Conservation (phyloP, 2,888 invertebrate species). For the Lepidonotus clava region DNA sequence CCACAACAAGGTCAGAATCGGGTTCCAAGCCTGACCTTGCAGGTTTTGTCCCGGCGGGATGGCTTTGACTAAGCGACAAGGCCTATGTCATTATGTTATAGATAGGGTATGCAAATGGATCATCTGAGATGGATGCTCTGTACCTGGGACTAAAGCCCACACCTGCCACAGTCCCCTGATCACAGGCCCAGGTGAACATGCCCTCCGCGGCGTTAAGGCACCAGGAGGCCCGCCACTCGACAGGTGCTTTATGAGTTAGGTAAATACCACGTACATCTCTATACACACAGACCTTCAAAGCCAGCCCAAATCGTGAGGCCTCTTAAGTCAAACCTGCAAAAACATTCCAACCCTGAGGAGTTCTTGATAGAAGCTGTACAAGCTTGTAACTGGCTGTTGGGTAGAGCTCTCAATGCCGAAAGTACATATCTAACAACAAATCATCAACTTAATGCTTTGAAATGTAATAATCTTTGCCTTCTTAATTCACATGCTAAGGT, state of each 20-base stretch:
- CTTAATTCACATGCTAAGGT: too few species aligned
- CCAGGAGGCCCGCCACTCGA: neutral
- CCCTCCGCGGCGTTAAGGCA: neutral
- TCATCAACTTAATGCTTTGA: too few species aligned
- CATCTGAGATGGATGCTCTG: neutral
- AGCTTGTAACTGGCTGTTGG: too few species aligned
- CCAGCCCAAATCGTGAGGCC: neutral
- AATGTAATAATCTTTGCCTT: too few species aligned
- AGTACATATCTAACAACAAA: too few species aligned
- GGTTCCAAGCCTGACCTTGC: neutral
- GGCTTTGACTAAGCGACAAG: neutral
- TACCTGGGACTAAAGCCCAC: neutral
- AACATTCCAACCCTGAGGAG: too few species aligned
- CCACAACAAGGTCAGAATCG: constrained; percentile 26
- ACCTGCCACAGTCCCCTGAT: neutral
- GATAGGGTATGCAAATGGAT: neutral
- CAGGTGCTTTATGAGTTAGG: constrained; percentile 6
- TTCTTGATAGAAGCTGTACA: too few species aligned
- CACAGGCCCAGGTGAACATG: neutral
- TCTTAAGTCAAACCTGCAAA: neutral
- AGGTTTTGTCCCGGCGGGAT: neutral
- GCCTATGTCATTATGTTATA: constrained; percentile 10
- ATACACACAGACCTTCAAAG: neutral
- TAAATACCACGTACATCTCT: neutral
- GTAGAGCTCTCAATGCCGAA: too few species aligned